phyloP scores from a whole-genome alignment of 2,888 invertebrate species.

The Trimorus sp. region DNA sequence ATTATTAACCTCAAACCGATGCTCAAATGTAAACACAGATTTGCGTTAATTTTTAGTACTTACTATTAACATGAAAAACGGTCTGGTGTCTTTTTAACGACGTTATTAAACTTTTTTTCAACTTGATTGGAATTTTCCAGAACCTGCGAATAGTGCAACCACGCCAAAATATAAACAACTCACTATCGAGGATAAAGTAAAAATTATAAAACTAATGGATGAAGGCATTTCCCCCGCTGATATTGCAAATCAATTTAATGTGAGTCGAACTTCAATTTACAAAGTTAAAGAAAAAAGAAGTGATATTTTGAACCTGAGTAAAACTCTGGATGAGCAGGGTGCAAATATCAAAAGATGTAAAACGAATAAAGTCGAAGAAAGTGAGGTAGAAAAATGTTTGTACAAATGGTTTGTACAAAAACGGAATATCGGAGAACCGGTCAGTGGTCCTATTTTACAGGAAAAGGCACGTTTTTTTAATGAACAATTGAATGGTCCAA shows the following conservation, averaged over 20 bases:
- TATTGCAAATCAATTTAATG: conserved; percentile 3
- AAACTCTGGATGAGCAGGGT: background rate
- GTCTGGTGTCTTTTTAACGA: too few relatives aligned
- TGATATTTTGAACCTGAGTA: conserved; percentile 5
- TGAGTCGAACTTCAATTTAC: conserved; percentile 5
- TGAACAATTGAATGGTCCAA: conserved; percentile 10
- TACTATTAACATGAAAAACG: too few relatives aligned
- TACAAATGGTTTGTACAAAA: conserved; percentile 29
- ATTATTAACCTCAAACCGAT: too few relatives aligned
- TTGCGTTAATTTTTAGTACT: too few relatives aligned
- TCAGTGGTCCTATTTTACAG: conserved; percentile 27
- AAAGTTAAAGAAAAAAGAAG: background rate
- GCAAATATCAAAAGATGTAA: background rate
- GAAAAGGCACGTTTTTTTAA: conserved; percentile 39
- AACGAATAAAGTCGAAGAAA: conserved; percentile 3
- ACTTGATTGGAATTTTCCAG: too few relatives aligned
- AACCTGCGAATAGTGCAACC: too few relatives aligned
- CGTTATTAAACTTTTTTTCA: too few relatives aligned
- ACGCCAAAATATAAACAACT: too few relatives aligned
- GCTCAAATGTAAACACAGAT: too few relatives aligned
- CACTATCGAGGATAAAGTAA: background rate
- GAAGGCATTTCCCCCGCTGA: background rate
- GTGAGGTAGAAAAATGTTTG: conserved; percentile 7
- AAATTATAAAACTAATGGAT: conserved; percentile 10
- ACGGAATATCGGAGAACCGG: conserved; percentile 23